phyloP scores from a whole-genome alignment of 2,888 invertebrate species.

The Prosopocoilus inquinatus region DNA sequence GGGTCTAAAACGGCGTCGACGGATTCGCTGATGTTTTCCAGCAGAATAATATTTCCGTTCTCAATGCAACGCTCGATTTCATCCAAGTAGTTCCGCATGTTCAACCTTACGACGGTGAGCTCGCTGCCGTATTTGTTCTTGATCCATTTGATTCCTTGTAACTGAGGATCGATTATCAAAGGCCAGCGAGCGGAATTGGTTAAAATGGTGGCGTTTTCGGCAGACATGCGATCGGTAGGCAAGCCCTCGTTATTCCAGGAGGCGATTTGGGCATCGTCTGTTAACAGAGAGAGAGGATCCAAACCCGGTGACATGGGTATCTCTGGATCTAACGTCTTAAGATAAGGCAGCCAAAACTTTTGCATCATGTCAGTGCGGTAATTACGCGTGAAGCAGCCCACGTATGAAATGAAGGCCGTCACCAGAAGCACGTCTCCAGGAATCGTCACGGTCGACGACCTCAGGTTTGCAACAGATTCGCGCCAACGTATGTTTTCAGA shows the following conservation, averaged over 20 bases:
- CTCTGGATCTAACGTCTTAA: slow-evolving; percentile 67
- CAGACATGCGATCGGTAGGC: slow-evolving; percentile 90
- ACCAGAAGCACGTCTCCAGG: slow-evolving; percentile 88
- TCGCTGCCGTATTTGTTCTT: slow-evolving; percentile 78
- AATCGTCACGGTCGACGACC: slow-evolving; percentile 70
- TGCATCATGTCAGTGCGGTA: slow-evolving; percentile 78
- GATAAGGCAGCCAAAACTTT: slow-evolving; percentile 76
- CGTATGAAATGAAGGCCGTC: slow-evolving; percentile 92
- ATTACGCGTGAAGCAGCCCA: slow-evolving; percentile 86
- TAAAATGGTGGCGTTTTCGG: slow-evolving; percentile 91
- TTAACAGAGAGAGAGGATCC: slow-evolving; percentile 82
- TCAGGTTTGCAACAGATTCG: slow-evolving; percentile 60
- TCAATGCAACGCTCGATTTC: slow-evolving; percentile 65
- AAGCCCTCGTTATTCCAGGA: slow-evolving; percentile 93
- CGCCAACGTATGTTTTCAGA: slow-evolving; percentile 88
- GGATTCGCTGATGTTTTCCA: slow-evolving; percentile 88
- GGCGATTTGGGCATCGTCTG: slow-evolving; percentile 90
- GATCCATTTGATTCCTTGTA: slow-evolving; percentile 92
- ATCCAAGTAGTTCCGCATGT: slow-evolving; percentile 81
- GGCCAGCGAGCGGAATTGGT: slow-evolving; percentile 91
- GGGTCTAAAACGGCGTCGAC: slow-evolving; percentile 91
- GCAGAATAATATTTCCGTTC: slow-evolving; percentile 72
- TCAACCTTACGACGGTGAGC: slow-evolving; percentile 74
- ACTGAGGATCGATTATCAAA: slow-evolving; percentile 90
- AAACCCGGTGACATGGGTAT: slow-evolving; percentile 78